Evolutionary conservation across 2,888 invertebrate genomes (phyloP).

Genomic region (Glyphotaelius pellucidus): DNA sequence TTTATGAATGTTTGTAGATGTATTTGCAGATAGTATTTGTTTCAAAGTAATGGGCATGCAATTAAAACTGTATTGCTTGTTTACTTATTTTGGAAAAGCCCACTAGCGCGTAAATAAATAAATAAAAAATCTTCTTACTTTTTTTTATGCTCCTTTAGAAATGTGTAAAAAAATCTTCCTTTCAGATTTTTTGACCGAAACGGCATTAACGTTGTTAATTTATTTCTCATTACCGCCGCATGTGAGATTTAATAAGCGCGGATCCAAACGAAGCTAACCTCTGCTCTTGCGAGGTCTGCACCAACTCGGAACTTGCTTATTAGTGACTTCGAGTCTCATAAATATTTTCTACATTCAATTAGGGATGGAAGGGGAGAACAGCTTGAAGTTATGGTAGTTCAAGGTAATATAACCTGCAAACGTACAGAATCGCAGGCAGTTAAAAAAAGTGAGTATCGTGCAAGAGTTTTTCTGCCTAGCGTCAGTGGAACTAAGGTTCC

Average conservation of each 20-base stretch:
- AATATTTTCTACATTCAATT: slow-evolving; percentile 42
- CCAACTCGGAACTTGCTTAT: not conserved
- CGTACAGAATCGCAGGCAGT: not conserved
- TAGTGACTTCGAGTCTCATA: slow-evolving; percentile 34
- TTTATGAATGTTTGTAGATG: too few relatives aligned
- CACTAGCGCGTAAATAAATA: too few relatives aligned
- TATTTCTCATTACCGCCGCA: slow-evolving; percentile 5
- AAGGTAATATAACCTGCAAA: not conserved
- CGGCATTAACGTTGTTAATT: not conserved
- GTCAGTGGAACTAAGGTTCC: not conserved
- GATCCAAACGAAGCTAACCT: slow-evolving; percentile 26
- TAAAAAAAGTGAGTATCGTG: not conserved
- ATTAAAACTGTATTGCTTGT: too few relatives aligned
- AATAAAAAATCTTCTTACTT: too few relatives aligned
- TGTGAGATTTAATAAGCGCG: slow-evolving; percentile 27
- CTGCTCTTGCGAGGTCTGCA: not conserved
- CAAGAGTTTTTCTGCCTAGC: not conserved
- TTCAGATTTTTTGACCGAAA: not conserved
- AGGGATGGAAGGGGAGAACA: slow-evolving; percentile 17
- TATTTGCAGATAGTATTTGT: too few relatives aligned
- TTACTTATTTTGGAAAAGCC: too few relatives aligned
- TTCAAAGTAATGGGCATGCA: too few relatives aligned
- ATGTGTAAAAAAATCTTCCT: not conserved
- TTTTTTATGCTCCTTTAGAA: not conserved
- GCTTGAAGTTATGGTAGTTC: slow-evolving; percentile 20